Conservation (phyloP, 64 coral and sea anemone species). For the Hydrozoanthus tunicans region DNA sequence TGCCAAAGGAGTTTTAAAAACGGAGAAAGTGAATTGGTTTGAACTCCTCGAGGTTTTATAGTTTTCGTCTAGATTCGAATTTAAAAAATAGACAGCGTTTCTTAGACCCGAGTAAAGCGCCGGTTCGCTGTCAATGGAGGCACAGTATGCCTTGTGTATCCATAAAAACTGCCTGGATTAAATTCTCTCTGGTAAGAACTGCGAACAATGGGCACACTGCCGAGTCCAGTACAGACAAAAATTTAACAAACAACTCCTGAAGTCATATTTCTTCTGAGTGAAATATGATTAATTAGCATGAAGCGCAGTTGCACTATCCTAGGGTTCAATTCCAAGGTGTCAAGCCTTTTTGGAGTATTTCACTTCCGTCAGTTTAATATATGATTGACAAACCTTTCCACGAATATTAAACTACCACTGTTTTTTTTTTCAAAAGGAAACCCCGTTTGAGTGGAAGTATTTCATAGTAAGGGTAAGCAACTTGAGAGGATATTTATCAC, state of each 20-base stretch:
- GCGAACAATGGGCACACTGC: slow-evolving; percentile 46
- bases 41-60: no score
- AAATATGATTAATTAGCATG: slow-evolving; percentile 45
- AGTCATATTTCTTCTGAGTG: slow-evolving; percentile 51
- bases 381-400: slow-evolving; percentile 2
- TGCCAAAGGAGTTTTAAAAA: not conserved
- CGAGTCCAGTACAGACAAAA: slow-evolving; percentile 24
- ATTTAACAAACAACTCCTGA: slow-evolving; percentile 37
- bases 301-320: slow-evolving; percentile 36
- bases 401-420: not conserved
- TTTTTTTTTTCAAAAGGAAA: not conserved
- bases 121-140: not conserved
- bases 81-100: not conserved
- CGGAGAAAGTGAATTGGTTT: not conserved
- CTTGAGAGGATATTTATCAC: slow-evolving; percentile 33
- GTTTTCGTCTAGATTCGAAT: no score
- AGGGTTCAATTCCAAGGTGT: slow-evolving; percentile 20
- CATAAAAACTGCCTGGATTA: slow-evolving; percentile 27
- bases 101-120: not conserved
- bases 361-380: not conserved
- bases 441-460: not conserved
- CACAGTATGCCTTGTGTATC: not conserved
- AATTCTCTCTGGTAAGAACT: slow-evolving; percentile 20
- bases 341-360: not conserved
- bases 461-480: slow-evolving; percentile 4